These are phyloP conservation scores for Chesias legatella DNA, from an alignment of 2,888 invertebrate genomes.

Conservation along the genomic window DNA sequence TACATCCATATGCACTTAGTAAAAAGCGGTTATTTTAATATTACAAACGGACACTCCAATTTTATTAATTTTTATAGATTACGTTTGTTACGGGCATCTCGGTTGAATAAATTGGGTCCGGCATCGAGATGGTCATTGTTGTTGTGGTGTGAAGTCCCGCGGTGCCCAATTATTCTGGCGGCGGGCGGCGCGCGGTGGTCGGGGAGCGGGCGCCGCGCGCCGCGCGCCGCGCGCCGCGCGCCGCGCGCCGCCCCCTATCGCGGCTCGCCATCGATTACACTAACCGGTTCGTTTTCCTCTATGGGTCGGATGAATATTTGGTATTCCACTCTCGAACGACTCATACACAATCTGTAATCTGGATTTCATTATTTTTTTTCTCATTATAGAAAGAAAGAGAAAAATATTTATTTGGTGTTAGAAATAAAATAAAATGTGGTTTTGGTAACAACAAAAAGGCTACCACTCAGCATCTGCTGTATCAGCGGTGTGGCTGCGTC, in stretches of 20 bases:
- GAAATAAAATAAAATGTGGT: no score
- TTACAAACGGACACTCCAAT: no score
- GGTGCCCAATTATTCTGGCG: constrained; percentile 75
- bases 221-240: no score
- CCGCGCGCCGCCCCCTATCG: constrained; percentile 72
- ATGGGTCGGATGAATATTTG: constrained; percentile 55
- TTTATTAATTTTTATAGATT: no score
- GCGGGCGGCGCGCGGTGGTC: constrained; percentile 76
- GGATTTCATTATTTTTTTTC: constrained; percentile 30
- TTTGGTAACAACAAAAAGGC: no score
- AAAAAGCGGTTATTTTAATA: no score
- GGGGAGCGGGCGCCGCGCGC: constrained; percentile 69
- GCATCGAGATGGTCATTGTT: constrained; percentile 39
- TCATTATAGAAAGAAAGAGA: constrained; percentile 21
- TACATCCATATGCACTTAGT: no score
- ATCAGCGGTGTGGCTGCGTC: no score
- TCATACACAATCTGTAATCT: constrained; percentile 45
- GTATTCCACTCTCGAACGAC: constrained; percentile 39
- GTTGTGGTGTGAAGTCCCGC: constrained; percentile 77
- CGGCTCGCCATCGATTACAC: constrained; percentile 73
- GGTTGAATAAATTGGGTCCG: constrained; percentile 30
- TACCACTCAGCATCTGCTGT: no score
- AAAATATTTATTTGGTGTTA: no score
- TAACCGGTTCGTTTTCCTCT: constrained; percentile 73
- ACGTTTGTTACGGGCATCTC: constrained; percentile 35